Evolutionary conservation across 2,888 invertebrate species (phyloP).

Genomic region (Lasioglossum oenotherae): DNA sequence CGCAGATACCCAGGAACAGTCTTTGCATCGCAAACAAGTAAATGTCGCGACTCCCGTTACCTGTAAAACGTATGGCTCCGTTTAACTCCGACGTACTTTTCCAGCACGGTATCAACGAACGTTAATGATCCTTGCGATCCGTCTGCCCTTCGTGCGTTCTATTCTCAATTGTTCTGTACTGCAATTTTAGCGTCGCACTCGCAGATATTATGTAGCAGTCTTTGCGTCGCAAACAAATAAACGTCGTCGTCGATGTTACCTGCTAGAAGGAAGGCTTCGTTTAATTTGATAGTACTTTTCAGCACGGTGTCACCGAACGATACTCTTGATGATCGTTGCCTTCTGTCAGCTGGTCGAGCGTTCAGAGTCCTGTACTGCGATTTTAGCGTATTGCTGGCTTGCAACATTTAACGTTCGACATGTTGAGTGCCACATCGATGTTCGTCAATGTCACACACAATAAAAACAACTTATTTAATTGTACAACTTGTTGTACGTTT

Average conservation of each 20-base stretch:
- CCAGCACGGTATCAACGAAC: not conserved
- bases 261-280: not conserved
- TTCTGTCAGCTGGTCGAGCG: not conserved
- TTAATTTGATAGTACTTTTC: not conserved
- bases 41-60: not conserved
- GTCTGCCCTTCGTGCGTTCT: not conserved
- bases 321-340: too few species aligned
- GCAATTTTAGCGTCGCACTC: not conserved
- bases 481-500: too few species aligned
- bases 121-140: not conserved
- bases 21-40: conserved; percentile 1
- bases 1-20: not conserved
- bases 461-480: too few species aligned
- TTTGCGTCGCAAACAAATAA: not conserved
- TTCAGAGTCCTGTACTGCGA: not conserved
- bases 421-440: too few species aligned
- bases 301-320: not conserved
- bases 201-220: not conserved
- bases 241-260: not conserved
- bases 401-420: too few species aligned
- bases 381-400: too few species aligned
- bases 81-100: not conserved
- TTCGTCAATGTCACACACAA: too few species aligned
- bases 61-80: not conserved
- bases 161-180: not conserved